A percentile compares a stretch with the other conserved stretches of the same genome.
Conservation (phyloP, 2,797 vertebrate species). For the Rousettus madagascariensis region DNA sequence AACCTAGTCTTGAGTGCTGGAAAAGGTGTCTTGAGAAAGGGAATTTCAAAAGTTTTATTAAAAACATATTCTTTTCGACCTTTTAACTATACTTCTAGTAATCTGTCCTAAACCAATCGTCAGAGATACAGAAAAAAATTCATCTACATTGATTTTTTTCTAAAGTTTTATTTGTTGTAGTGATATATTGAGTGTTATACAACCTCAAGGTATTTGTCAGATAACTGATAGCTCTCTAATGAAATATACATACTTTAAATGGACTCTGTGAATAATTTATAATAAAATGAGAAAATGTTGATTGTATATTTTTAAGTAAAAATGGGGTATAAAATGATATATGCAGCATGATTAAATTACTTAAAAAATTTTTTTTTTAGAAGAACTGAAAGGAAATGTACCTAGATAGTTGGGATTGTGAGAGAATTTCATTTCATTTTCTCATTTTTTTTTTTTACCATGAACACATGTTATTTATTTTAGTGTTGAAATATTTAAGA, state of each 20-base stretch:
- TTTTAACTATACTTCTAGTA: not conserved
- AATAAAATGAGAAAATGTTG: conserved; percentile 7
- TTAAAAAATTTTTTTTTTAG: not conserved
- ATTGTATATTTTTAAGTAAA: not conserved
- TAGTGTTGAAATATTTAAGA: conserved; percentile 15
- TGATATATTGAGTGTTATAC: not conserved
- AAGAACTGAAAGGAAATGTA: not conserved
- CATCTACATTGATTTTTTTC: not conserved
- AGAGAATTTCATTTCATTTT: conserved; percentile 31
- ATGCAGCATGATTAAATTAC: conserved; percentile 3
- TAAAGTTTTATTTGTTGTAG: not conserved
- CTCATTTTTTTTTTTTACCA: not conserved
- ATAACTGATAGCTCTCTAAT: conserved; percentile 24
- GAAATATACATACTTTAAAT: conserved; percentile 33
- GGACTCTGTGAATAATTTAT: conserved; percentile 15
- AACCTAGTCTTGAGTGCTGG: not conserved
- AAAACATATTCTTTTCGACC: not conserved
- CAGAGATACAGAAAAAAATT: conserved; percentile 27
- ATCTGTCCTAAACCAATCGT: conserved; percentile 31
- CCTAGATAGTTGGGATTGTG: not conserved
- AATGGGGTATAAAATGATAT: not conserved
- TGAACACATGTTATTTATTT: not conserved
- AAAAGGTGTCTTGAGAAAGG: not conserved
- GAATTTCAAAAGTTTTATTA: conserved; percentile 1
- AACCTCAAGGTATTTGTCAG: not conserved